A percentile compares a stretch with the other conserved stretches of the same genome.
Evolutionary conservation across 1,140 invertebrate genomes (phyloP).

Genomic region (Andricus grossulariae): DNA sequence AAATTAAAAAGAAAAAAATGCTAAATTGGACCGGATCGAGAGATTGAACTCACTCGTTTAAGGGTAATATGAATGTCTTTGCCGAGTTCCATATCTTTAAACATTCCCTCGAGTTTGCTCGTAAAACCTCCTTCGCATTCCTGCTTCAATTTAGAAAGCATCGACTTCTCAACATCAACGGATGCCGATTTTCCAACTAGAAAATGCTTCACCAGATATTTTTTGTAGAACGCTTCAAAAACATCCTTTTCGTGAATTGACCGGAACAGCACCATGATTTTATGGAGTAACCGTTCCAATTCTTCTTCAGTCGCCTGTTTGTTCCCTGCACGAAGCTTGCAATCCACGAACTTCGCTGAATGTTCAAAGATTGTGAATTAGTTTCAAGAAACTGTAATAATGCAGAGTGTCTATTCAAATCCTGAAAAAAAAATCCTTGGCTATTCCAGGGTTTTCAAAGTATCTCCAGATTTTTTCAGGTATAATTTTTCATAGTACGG

Average conservation of each 20-base stretch:
- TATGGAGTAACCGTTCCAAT: too few relatives aligned
- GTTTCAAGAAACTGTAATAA: too few relatives aligned
- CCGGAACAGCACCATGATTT: slow-evolving; percentile 99
- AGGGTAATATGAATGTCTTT: slow-evolving; percentile 98
- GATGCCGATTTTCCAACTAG: slow-evolving; percentile 98
- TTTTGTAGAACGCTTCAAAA: slow-evolving; percentile 99
- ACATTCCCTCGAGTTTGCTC: slow-evolving; percentile 99
- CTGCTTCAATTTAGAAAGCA: slow-evolving; percentile 98
- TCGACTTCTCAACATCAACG: slow-evolving; percentile 98
- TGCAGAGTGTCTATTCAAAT: too few relatives aligned
- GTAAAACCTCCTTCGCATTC: slow-evolving; percentile 99
- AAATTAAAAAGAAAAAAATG: too few relatives aligned
- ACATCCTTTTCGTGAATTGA: slow-evolving; percentile 99
- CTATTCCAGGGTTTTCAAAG: too few relatives aligned
- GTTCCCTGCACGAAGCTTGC: too few relatives aligned
- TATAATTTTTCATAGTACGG: too few relatives aligned
- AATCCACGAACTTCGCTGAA: too few relatives aligned
- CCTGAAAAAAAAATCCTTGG: too few relatives aligned
- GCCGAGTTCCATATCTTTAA: slow-evolving; percentile 99
- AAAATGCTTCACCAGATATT: slow-evolving; percentile 97
- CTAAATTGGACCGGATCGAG: too few relatives aligned
- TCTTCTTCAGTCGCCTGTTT: slow-evolving; percentile 99
- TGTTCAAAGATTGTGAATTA: slow-evolving; percentile 63
- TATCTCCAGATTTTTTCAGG: too few relatives aligned
- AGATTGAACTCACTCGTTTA: slow-evolving; percentile 82